These are phyloP conservation scores for Leucoptera coffeella DNA, from an alignment of 2,888 invertebrate species.

Conservation along the genomic window DNA sequence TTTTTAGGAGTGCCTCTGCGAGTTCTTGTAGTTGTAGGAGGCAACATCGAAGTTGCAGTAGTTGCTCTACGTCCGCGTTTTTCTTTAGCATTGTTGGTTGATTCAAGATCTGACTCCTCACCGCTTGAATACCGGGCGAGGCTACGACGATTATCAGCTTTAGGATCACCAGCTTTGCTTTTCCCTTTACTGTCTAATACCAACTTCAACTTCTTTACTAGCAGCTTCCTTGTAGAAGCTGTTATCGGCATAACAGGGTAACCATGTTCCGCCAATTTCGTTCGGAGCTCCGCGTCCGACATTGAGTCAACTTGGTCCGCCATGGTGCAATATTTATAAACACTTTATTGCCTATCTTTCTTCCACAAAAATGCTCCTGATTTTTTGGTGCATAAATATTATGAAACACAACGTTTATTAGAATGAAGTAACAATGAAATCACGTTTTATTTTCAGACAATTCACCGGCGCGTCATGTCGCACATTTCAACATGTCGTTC, in stretches of 20 bases:
- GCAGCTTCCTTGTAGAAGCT: conserved; percentile 68
- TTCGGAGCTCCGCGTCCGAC: conserved; percentile 65
- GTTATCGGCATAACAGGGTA: conserved; percentile 79
- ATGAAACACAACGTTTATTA: neutral
- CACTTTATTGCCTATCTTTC: conserved; percentile 10
- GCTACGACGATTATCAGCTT: conserved; percentile 38
- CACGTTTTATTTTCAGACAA: conserved; percentile 40
- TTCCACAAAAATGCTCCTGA: too few relatives aligned
- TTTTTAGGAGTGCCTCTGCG: conserved; percentile 28
- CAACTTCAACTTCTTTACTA: conserved; percentile 69
- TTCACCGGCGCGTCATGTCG: conserved; percentile 52
- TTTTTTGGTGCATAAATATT: too few relatives aligned
- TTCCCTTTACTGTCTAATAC: conserved; percentile 59
- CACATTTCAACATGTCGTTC: too few relatives aligned
- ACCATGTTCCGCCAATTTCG: conserved; percentile 68
- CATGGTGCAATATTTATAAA: conserved; percentile 67
- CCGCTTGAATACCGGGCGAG: conserved; percentile 60
- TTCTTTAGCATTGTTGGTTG: conserved; percentile 36
- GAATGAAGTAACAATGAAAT: conserved; percentile 13
- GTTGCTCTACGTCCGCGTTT: conserved; percentile 33
- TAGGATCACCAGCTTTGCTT: conserved; percentile 31
- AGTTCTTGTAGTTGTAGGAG: conserved; percentile 30
- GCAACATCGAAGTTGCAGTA: conserved; percentile 41
- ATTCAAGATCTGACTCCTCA: conserved; percentile 57
- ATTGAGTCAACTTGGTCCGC: conserved; percentile 61